These are phyloP conservation scores for Sycophila texana DNA, from an alignment of 2,888 invertebrate species.

Conservation along the genomic window DNA sequence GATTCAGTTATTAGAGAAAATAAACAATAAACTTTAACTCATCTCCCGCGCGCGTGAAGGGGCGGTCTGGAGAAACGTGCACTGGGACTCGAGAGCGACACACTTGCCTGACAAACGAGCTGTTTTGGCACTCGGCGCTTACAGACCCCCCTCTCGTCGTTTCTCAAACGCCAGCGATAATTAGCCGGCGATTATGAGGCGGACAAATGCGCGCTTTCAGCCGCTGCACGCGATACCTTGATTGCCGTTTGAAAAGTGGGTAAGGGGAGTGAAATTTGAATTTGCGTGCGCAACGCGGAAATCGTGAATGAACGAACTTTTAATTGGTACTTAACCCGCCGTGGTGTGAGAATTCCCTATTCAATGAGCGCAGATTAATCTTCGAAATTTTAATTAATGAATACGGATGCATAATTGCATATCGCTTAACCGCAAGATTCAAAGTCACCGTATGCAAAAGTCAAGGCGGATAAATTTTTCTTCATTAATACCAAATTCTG, in stretches of 20 bases:
- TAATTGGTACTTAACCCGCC: background rate
- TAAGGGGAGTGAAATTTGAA: background rate
- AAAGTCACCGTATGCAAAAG: too few species aligned
- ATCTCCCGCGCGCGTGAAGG: conserved; percentile 12
- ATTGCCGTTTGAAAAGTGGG: conserved; percentile 13
- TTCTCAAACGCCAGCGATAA: conserved; percentile 16
- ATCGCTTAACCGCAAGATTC: too few species aligned
- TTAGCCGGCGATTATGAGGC: conserved; percentile 37
- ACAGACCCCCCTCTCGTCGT: background rate
- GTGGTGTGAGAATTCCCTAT: too few species aligned
- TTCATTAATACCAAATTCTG: too few species aligned
- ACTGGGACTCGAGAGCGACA: background rate
- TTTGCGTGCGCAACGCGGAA: background rate
- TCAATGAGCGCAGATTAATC: too few species aligned
- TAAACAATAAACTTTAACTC: conserved; percentile 43
- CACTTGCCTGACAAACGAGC: background rate
- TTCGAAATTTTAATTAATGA: too few species aligned
- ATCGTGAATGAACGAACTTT: background rate
- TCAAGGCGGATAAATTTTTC: too few species aligned
- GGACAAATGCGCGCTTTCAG: background rate
- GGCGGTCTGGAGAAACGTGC: background rate
- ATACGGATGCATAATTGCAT: too few species aligned
- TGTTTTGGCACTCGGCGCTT: conserved; percentile 1
- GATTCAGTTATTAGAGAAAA: conserved; percentile 39
- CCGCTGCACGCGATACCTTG: background rate